Conservation (phyloP, 2,888 invertebrate genomes). For the Lithosia quadra region DNA sequence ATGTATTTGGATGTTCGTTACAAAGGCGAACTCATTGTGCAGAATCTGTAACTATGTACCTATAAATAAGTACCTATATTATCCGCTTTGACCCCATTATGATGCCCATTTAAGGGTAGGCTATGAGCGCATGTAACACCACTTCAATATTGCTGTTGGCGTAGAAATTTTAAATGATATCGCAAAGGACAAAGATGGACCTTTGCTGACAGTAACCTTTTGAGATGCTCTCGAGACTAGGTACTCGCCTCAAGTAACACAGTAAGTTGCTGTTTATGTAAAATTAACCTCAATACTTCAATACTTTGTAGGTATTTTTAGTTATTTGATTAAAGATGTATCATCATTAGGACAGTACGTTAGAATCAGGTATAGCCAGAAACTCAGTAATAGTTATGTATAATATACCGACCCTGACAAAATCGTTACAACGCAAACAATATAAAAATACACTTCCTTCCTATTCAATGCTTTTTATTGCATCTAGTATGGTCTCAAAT, state of each 20-base stretch:
- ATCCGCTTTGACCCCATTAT: background rate
- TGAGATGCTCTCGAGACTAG: background rate
- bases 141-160: background rate
- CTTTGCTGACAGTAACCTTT: background rate
- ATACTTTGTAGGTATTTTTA: too few species aligned
- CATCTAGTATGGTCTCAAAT: conserved; percentile 52
- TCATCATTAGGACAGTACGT: too few species aligned
- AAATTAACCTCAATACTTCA: too few species aligned
- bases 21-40: background rate
- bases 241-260: conserved; percentile 12
- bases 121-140: background rate
- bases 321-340: too few species aligned
- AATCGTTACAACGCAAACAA: conserved; percentile 46
- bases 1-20: too few species aligned
- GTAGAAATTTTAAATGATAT: background rate
- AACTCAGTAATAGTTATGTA: too few species aligned
- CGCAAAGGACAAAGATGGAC: background rate
- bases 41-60: too few species aligned
- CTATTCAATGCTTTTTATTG: conserved; percentile 47
- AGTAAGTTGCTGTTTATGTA: conserved; percentile 22
- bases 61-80: background rate
- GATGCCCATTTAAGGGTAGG: background rate
- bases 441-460: conserved; percentile 55
- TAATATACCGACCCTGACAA: conserved; percentile 55
- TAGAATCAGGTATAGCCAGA: too few species aligned